Base-by-base conservation (phyloP, 2,797 vertebrate species). In the Propithecus perrieri region DNA sequence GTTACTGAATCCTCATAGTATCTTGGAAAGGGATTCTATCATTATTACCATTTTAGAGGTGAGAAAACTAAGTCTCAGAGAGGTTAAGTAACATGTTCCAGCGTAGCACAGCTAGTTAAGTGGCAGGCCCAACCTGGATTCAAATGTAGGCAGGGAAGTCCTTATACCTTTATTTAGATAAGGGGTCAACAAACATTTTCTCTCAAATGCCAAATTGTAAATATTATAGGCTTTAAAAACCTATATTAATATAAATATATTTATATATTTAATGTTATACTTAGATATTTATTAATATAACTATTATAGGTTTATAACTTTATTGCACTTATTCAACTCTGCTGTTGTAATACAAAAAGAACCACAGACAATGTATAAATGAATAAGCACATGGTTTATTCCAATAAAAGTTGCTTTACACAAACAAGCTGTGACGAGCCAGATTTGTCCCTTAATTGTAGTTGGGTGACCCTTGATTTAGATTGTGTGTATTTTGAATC, bases 11-110 rank as follows among this genome's bases (percentile, higher is more conserved):
- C 35, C 2, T 97, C 63, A 89, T 8, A 89, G 53, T 20, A 9
- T 89, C 18, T 61, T 81, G 57, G 30, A 84, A 75, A 74, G 26
- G 4, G 30, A 17, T 59, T 61, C 15, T 72, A 8, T 48, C 84
- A 55, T 86, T 75, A 69, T 65, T 93, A 7, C n/a, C 43, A 74
- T 89, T 85, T 94, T 93, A 63, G 46, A 96, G 81, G 71, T 84
- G 55, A 91, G 10, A 18, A 88, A 96, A 86, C n/a, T 10, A 78
- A 81, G n/a, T 55, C 17, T 89, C n/a, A 85, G 63, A 50, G 30
- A 35, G 14, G 14, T 76, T 83, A 74, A 91, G 35, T 71, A 81
- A 48, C 7, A 30, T 35, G 28, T 1, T 61, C 38, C 3, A n/a
- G 4, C 43, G 30, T 61, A 22, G 33, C 8, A 50, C 8, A 89